These are phyloP conservation scores for Agrochola lychnidis DNA, from an alignment of 2,888 invertebrate species.

Conservation along the genomic window DNA sequence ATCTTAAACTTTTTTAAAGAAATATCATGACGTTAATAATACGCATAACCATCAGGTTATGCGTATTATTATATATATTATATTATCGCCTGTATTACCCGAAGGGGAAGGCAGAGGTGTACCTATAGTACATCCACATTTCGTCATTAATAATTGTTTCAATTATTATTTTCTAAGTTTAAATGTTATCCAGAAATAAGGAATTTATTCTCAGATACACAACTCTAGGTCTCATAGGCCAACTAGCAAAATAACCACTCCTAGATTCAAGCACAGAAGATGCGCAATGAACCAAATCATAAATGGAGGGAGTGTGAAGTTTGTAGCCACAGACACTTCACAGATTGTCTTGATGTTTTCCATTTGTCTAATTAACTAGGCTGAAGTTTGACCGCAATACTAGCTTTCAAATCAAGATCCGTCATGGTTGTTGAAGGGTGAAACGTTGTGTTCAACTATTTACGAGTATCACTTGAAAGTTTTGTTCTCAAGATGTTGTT, in stretches of 20 bases:
- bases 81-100: too few species aligned
- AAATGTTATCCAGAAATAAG: background rate
- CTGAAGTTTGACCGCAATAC: conserved; percentile 53
- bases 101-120: too few species aligned
- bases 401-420: conserved; percentile 54
- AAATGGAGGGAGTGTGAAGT: conserved; percentile 26
- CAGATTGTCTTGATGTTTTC: conserved; percentile 55
- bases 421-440: conserved; percentile 41
- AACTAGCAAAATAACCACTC: background rate
- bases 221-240: too few species aligned
- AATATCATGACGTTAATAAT: background rate
- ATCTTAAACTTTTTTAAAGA: background rate
- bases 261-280: conserved; percentile 11
- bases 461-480: conserved; percentile 45
- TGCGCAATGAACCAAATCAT: conserved; percentile 11
- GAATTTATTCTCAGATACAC: background rate
- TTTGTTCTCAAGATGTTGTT: conserved; percentile 39
- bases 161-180: background rate
- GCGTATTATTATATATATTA: too few species aligned
- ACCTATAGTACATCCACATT: too few species aligned
- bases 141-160: background rate
- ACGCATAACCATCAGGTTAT: too few species aligned
- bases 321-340: conserved; percentile 35
- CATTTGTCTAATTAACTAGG: conserved; percentile 67
- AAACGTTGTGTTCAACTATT: conserved; percentile 53